phyloP scores from a whole-genome alignment of 2,113 vertebrate genomes.

The Corythornis madagascariensis region DNA sequence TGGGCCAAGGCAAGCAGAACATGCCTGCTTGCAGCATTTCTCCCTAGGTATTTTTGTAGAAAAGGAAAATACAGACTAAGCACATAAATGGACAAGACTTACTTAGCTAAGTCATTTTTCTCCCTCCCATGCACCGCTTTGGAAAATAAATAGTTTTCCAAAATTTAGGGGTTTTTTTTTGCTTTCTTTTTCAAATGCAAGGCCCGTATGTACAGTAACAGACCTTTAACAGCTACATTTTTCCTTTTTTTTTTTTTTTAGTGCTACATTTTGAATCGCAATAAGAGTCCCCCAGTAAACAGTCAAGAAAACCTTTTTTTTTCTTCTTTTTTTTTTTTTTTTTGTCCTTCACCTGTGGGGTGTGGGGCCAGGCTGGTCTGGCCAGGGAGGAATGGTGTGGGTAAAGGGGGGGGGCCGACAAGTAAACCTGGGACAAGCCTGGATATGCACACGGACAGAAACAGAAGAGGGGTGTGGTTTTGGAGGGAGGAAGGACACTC shows the following conservation, averaged over 20 bases:
- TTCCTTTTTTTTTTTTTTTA: slow-evolving; percentile 31
- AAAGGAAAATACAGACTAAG: slow-evolving; percentile 55
- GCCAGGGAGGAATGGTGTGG: too few species aligned
- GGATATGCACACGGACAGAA: too few species aligned
- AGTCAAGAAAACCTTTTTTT: slow-evolving; percentile 61
- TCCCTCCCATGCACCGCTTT: slow-evolving; percentile 40
- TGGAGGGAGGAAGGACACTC: too few species aligned
- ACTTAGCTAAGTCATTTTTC: slow-evolving; percentile 63
- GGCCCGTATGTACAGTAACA: slow-evolving; percentile 33
- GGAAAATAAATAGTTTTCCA: slow-evolving; percentile 60
- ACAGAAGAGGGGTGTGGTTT: too few species aligned
- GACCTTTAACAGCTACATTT: slow-evolving; percentile 66
- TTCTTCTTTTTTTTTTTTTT: not conserved
- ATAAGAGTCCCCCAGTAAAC: too few species aligned
- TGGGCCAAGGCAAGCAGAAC: slow-evolving; percentile 15
- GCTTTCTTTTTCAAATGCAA: not conserved
- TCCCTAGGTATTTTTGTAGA: slow-evolving; percentile 26
- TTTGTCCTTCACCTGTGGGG: too few species aligned
- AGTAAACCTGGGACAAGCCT: too few species aligned
- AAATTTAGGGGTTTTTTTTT: not conserved
- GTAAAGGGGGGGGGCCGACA: too few species aligned
- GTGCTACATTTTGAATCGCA: too few species aligned
- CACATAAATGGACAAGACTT: slow-evolving; percentile 43
- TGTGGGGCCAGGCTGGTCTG: too few species aligned
- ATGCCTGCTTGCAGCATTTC: not conserved